phyloP scores from a whole-genome alignment of 2,113 vertebrate species.

The Isichthys henryi region DNA sequence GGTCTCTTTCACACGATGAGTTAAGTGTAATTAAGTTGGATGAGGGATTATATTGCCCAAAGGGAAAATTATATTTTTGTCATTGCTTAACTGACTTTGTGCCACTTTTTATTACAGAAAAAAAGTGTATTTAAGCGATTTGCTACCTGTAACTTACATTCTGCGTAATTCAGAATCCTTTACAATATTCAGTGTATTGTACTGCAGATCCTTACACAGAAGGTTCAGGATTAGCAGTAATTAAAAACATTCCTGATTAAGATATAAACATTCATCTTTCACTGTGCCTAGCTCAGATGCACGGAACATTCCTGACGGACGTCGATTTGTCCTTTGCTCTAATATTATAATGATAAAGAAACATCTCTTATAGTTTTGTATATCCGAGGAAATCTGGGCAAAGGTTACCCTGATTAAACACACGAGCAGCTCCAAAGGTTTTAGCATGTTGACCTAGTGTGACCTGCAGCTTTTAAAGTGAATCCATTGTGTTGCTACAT shows the following conservation, averaged over 20 bases:
- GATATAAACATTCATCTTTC: background rate
- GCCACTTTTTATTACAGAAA: conserved; percentile 2
- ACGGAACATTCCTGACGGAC: background rate
- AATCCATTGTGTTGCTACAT: conserved; percentile 26
- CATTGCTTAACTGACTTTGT: background rate
- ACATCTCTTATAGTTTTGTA: background rate
- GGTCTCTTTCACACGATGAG: background rate
- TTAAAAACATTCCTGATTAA: background rate
- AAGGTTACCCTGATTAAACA: background rate
- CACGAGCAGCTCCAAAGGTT: background rate
- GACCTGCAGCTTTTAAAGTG: background rate
- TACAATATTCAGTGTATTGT: background rate
- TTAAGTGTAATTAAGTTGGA: background rate
- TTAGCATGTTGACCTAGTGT: background rate
- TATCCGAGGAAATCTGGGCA: background rate
- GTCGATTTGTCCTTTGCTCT: background rate
- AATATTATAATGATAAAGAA: background rate
- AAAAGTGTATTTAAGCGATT: background rate
- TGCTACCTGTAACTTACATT: background rate
- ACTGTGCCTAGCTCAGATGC: background rate
- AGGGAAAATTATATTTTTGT: background rate
- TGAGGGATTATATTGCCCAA: background rate
- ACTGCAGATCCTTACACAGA: background rate
- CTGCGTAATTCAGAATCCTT: background rate
- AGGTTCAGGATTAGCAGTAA: background rate